Percentiles rank a stretch among this genome's conserved stretches.
Evolutionary conservation across 2,888 invertebrate species (phyloP).

Genomic region (Caenorhabditis sp.): DNA sequence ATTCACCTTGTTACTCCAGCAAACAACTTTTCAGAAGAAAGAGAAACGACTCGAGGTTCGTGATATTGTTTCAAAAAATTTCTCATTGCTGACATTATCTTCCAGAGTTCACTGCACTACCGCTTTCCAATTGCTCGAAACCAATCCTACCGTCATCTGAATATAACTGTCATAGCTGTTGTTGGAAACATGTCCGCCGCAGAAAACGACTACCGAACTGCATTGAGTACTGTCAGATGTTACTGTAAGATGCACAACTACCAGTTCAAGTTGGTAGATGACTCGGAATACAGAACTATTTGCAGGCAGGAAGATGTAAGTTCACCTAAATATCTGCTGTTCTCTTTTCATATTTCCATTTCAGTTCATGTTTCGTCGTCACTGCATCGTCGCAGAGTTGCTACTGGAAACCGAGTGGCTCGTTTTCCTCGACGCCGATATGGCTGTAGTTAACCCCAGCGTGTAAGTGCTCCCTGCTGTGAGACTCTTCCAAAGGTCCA

Average conservation of each 20-base stretch:
- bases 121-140: neutral
- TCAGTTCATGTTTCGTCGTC: conserved; percentile 80
- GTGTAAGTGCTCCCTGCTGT: conserved; percentile 20
- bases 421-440: conserved; percentile 70
- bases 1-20: neutral
- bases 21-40: neutral
- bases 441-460: conserved; percentile 66
- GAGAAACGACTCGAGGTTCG: neutral
- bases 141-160: neutral
- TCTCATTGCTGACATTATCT: neutral
- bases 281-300: conserved; percentile 18
- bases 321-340: neutral
- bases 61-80: neutral
- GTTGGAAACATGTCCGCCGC: conserved; percentile 11
- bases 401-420: conserved; percentile 64
- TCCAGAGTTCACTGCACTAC: neutral
- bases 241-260: conserved; percentile 61
- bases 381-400: conserved; percentile 71
- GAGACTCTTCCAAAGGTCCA: neutral
- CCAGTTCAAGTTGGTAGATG: conserved; percentile 41
- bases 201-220: conserved; percentile 41
- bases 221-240: conserved; percentile 58
- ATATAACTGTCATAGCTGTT: conserved; percentile 28
- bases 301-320: conserved; percentile 62
- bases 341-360: conserved; percentile 29